A percentile compares a stretch with the other conserved stretches of the same genome.
Conservation (phyloP, 1,140 invertebrate genomes). For the Drosophila littoralis region DNA sequence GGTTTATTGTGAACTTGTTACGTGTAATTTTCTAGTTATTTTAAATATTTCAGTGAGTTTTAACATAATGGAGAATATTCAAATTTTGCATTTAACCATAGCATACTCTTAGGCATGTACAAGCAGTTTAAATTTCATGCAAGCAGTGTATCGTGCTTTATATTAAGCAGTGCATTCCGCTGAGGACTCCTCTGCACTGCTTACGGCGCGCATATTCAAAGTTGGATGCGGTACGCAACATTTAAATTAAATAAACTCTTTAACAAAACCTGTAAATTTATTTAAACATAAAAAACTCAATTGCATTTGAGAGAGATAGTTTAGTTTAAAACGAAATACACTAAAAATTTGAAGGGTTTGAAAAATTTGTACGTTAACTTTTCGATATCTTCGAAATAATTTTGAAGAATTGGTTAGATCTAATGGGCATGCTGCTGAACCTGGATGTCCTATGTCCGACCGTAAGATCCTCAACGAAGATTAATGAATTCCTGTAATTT, state of each 20-base stretch:
- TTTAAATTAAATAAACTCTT: too few species aligned
- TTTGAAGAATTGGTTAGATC: too few species aligned
- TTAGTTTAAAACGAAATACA: too few species aligned
- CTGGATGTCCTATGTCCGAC: too few species aligned
- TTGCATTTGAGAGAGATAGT: rapidly evolving
- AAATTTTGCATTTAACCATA: not conserved
- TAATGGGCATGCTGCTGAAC: too few species aligned
- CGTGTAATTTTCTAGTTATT: not conserved
- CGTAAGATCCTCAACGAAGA: too few species aligned
- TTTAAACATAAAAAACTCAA: not conserved
- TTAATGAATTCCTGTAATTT: too few species aligned
- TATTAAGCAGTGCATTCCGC: conserved; percentile 1
- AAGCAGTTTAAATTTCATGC: conserved; percentile 6
- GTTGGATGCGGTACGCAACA: not conserved
- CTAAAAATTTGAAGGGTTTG: too few species aligned
- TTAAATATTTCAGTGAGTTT: not conserved
- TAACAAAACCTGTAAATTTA: not conserved
- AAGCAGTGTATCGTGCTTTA: not conserved
- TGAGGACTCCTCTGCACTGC: not conserved
- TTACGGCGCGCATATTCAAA: conserved; percentile 5
- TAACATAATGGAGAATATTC: too few species aligned
- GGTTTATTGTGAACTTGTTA: too few species aligned
- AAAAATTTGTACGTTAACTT: too few species aligned
- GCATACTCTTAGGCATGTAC: conserved; percentile 21
- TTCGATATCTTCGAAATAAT: too few species aligned